These are phyloP conservation scores for Chouioia cunea DNA, from an alignment of 2,888 invertebrate species.

Conservation along the genomic window DNA sequence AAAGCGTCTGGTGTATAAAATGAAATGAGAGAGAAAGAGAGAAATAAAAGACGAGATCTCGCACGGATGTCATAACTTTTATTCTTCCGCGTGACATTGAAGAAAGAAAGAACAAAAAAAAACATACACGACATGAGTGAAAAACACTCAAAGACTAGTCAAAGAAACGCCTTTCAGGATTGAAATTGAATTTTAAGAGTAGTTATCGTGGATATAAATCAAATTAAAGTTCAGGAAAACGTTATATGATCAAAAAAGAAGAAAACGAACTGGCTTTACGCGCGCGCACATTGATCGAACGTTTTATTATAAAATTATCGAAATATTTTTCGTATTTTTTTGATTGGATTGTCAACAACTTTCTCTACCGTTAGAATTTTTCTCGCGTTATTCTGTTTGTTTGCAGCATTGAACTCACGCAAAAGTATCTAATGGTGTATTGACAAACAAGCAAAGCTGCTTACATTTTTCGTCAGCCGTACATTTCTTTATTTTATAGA, in stretches of 20 bases:
- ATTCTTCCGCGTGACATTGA: background rate
- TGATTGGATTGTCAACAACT: background rate
- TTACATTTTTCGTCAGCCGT: too few relatives aligned
- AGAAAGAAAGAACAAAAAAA: conserved; percentile 13
- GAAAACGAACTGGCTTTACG: conserved; percentile 28
- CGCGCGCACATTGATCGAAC: conserved; percentile 22
- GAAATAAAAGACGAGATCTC: conserved; percentile 24
- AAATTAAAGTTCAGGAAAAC: conserved; percentile 14
- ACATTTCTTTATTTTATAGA: too few relatives aligned
- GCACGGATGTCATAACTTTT: conserved; percentile 26
- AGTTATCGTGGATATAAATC: conserved; percentile 20
- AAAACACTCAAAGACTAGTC: conserved; percentile 40
- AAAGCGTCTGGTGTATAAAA: conserved; percentile 49
- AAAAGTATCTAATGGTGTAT: background rate
- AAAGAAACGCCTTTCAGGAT: conserved; percentile 35
- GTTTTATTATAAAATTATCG: conserved; percentile 5
- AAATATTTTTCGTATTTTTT: conserved; percentile 14
- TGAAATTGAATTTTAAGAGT: conserved; percentile 26
- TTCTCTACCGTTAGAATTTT: background rate
- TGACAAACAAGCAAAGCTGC: too few relatives aligned
- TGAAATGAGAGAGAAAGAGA: conserved; percentile 44
- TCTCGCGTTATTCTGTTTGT: background rate
- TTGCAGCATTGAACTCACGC: background rate
- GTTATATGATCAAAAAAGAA: conserved; percentile 19
- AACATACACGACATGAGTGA: conserved; percentile 7